Evolutionary conservation across 1,140 invertebrate species (phyloP).

Genomic region (Asbolus verrucosus): DNA sequence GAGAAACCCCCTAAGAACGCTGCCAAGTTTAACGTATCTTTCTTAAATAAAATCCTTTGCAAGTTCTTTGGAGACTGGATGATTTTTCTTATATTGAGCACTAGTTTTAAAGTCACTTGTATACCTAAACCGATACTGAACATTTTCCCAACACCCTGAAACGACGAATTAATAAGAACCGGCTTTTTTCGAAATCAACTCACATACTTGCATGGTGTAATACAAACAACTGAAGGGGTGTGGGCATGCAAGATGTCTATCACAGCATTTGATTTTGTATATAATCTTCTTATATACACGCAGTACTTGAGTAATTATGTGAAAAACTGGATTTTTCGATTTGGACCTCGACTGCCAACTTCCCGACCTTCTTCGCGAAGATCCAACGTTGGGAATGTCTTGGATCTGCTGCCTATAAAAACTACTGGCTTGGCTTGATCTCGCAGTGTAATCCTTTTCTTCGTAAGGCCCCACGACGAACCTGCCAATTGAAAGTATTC

Average conservation of each 20-base stretch:
- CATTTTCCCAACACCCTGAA: slow-evolving; percentile 70
- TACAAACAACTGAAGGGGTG: slow-evolving; percentile 74
- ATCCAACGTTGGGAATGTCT: slow-evolving; percentile 48
- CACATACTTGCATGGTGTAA: slow-evolving; percentile 69
- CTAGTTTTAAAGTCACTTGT: slow-evolving; percentile 71
- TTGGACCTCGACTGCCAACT: slow-evolving; percentile 50
- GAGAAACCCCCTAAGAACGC: slow-evolving; percentile 75
- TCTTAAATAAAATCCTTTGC: slow-evolving; percentile 68
- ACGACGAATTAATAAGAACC: slow-evolving; percentile 55
- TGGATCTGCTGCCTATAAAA: slow-evolving; percentile 55
- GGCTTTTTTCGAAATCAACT: background rate
- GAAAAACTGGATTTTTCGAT: slow-evolving; percentile 60
- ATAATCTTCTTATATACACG: slow-evolving; percentile 67
- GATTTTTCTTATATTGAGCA: slow-evolving; percentile 68
- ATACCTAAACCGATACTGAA: slow-evolving; percentile 71
- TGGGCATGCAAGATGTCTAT: slow-evolving; percentile 70
- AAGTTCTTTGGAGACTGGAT: slow-evolving; percentile 67
- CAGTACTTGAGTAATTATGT: slow-evolving; percentile 65
- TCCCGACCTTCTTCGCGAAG: slow-evolving; percentile 34
- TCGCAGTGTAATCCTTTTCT: slow-evolving; percentile 64
- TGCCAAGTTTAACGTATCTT: slow-evolving; percentile 71
- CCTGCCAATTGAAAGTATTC: no score
- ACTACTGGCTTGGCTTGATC: slow-evolving; percentile 55
- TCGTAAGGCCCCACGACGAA: slow-evolving; percentile 75
- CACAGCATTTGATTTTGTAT: slow-evolving; percentile 66